phyloP scores from a whole-genome alignment of 2,888 invertebrate genomes.

The Gonocerus acuteangulatus region DNA sequence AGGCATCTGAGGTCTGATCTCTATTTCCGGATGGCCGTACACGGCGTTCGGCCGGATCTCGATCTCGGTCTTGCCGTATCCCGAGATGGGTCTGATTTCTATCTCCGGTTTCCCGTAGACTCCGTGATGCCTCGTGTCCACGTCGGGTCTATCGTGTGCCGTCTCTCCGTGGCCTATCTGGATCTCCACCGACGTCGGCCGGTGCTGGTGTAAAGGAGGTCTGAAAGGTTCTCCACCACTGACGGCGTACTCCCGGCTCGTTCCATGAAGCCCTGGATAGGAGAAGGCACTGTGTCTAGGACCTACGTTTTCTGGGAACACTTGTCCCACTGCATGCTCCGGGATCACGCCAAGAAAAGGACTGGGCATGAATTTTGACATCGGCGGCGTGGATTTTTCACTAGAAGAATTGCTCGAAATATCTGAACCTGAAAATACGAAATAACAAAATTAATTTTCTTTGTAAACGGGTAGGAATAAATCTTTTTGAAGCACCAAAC shows the following conservation, averaged over 20 bases:
- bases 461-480: too few species aligned
- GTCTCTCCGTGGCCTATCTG: not conserved
- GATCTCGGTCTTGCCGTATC: not conserved
- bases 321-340: conserved; percentile 12
- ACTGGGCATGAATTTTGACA: conserved; percentile 24
- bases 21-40: not conserved
- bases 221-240: not conserved
- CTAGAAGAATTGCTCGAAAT: not conserved
- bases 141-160: not conserved
- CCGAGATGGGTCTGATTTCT: not conserved
- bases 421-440: not conserved
- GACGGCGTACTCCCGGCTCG: conserved; percentile 4
- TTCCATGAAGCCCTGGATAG: not conserved
- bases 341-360: conserved; percentile 32
- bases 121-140: not conserved
- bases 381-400: conserved; percentile 5
- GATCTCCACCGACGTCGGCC: not conserved
- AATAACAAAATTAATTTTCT: not conserved
- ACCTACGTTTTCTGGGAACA: conserved; percentile 7
- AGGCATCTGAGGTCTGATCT: not conserved
- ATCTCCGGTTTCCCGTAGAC: not conserved
- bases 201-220: not conserved
- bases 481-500: too few species aligned
- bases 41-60: not conserved
- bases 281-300: not conserved